Base-by-base conservation (phyloP, 2,113 vertebrate species). In the Zingel zingel region DNA sequence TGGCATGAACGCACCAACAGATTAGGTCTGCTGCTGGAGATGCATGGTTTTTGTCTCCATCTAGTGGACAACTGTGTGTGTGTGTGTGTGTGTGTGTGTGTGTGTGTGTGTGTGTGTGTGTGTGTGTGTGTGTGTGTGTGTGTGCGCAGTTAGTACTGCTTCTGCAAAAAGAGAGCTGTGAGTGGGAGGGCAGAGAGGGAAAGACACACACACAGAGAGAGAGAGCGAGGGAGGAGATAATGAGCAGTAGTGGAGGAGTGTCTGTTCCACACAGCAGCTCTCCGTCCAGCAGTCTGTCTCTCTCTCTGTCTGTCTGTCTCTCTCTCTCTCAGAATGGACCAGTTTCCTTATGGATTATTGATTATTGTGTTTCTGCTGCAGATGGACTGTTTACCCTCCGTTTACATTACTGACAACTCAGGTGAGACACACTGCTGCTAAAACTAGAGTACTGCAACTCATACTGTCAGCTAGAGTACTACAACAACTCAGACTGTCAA, bases 241-340 rank as follows among this genome's bases (percentile, higher is more conserved):
- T 62, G 61, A 74, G 73, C 30, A n/a, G 43, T 33, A 54, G 50
- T 39, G 84, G 68, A 87, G 85, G 81, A 89, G 81, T 51, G 64
- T 82, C 70, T 63, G 78, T 70, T 23, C 7, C 11, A 10, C 16
- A n/a, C 25, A 15, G 5, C 30, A 11, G 59, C 18, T 47, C 45
- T 50, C 33, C 33, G 15, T 47, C 36, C n/a, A 2, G 45, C 30
- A 5, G 18, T 39, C n/a, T 27, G 30, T 33, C 62, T 61, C 27
- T 70, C 16, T 21, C 1, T 47, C 19, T 70, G 21, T 36, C 68
- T 33, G 7, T 59, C 56, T 30, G 6, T 47, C 43, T 76, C 3
- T 51, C 59, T 58, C 2, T 6, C 16, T 36, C 18, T 76, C 87
- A 91, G 73, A 45, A 93, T 93, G 92, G 84, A 92, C 10, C 0